Base-by-base conservation (phyloP, 2,113 vertebrate genomes). In the Heliornis fulica region DNA sequence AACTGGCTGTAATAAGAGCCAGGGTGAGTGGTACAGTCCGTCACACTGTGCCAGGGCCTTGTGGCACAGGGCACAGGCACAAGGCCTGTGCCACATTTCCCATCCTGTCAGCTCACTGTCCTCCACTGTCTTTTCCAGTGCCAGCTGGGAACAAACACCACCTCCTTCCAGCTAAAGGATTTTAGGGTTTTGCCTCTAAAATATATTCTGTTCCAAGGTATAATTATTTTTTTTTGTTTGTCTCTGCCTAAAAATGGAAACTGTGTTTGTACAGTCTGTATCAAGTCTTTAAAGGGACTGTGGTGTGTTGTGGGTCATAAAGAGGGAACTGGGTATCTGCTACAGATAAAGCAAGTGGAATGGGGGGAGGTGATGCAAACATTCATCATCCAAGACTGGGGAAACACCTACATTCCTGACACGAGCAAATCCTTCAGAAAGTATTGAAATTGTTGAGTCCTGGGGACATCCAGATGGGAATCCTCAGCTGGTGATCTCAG, bases 401-500 rank as follows among this genome's bases (percentile, higher is more conserved):
- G 31, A 61, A 80, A 45, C 41, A 48, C 3, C 22, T 65, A 0
- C 83, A 26, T 80, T 92, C 76, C 79, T 94, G 76, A 71, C 43
- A 46, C 22, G 69, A 84, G 34, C 46, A 80, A 31, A 77, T 66
- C 78, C 75, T 83, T 80, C 41, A 72, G 59, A 65, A 92, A 59
- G 32, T 57, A 21, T 68, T 93, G 70, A 74, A 77, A 32, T 65
- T n/a, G 3, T 45, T 75, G 69, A 80, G 51, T 66, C 80, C 72
- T 89, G 46, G 12, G 64, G 43, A 71, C 66, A 60, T 51, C 75
- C 16, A 72, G 43, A 31, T 16, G 71, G 51, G 74, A 90, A 56
- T 60, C 61, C 34, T 83, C 76, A 66, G 74, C 46, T 57, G 64
- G 51, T 56, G 51, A 31, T 86, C 92, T 87, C 75, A 82, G 34